Conservation (phyloP, 1,140 invertebrate species). For the Eupeodes corollae region DNA sequence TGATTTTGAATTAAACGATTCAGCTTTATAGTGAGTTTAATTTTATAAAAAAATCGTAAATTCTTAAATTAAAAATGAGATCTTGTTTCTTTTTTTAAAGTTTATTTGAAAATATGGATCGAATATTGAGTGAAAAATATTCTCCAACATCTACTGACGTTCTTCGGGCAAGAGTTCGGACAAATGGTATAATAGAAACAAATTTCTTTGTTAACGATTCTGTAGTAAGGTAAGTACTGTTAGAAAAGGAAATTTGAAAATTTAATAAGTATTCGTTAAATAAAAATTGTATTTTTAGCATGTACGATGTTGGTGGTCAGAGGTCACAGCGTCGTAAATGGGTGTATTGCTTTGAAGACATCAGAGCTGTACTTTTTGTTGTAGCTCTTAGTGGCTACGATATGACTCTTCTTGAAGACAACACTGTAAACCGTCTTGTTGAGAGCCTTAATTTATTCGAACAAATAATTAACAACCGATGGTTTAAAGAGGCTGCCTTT, state of each 20-base stretch:
- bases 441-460: conserved; percentile 53
- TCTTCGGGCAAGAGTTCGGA: conserved; percentile 56
- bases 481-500: conserved; percentile 51
- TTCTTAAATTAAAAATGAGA: conserved; percentile 6
- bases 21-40: conserved; percentile 53
- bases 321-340: conserved; percentile 61
- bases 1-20: conserved; percentile 68
- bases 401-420: conserved; percentile 55
- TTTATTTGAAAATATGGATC: conserved; percentile 58
- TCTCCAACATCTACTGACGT: conserved; percentile 62
- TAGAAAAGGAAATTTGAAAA: not conserved
- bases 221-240: conserved; percentile 40
- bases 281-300: conserved; percentile 34
- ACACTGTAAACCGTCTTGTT: conserved; percentile 49
- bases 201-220: conserved; percentile 62
- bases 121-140: conserved; percentile 52
- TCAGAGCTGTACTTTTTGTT: conserved; percentile 52
- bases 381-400: conserved; percentile 56
- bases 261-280: not conserved
- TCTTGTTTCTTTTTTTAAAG: conserved; percentile 33
- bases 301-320: conserved; percentile 60
- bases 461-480: conserved; percentile 54
- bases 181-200: conserved; percentile 65
- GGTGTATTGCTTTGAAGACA: conserved; percentile 64
- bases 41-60: not conserved